Percentiles rank a stretch among this genome's conserved stretches.
Evolutionary conservation across 2,797 vertebrate species (phyloP).

Genomic region (Gouania willdenowi): DNA sequence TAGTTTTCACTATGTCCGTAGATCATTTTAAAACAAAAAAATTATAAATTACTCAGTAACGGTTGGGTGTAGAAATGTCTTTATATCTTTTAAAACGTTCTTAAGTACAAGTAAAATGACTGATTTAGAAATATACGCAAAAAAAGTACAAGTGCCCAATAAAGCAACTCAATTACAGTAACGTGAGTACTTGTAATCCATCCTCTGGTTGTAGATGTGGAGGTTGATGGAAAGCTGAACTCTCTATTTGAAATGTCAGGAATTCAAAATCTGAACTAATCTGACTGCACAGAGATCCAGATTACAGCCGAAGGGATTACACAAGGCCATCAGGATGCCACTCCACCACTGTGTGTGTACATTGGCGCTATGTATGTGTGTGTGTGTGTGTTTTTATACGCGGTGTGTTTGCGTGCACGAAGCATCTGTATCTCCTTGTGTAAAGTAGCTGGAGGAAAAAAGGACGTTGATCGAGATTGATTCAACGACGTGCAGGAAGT

Average conservation of each 20-base stretch:
- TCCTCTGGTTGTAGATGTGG: not conserved
- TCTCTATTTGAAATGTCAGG: slow-evolving; percentile 43
- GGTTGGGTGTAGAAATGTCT: too few relatives aligned
- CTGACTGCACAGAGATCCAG: slow-evolving; percentile 58
- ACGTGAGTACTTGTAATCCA: too few relatives aligned
- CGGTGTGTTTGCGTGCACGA: not conserved
- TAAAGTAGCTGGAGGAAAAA: slow-evolving; percentile 21
- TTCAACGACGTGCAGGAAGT: not conserved
- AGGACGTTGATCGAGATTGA: too few relatives aligned
- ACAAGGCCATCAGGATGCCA: slow-evolving; percentile 54
- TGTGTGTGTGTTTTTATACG: not conserved
- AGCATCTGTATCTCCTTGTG: slow-evolving; percentile 13
- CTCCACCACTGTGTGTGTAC: slow-evolving; percentile 19
- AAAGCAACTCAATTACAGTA: too few relatives aligned
- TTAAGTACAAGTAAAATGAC: too few relatives aligned
- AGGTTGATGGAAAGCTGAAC: slow-evolving; percentile 10
- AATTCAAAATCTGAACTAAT: slow-evolving; percentile 65
- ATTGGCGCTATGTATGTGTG: slow-evolving; percentile 9
- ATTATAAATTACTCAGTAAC: too few relatives aligned
- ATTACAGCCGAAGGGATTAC: slow-evolving; percentile 70
- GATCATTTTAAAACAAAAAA: too few relatives aligned
- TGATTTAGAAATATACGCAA: too few relatives aligned
- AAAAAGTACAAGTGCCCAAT: too few relatives aligned
- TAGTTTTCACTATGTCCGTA: too few relatives aligned
- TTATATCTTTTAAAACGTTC: too few relatives aligned